Base-by-base conservation (phyloP, 2,797 vertebrate species). In the Nyctibius grandis region DNA sequence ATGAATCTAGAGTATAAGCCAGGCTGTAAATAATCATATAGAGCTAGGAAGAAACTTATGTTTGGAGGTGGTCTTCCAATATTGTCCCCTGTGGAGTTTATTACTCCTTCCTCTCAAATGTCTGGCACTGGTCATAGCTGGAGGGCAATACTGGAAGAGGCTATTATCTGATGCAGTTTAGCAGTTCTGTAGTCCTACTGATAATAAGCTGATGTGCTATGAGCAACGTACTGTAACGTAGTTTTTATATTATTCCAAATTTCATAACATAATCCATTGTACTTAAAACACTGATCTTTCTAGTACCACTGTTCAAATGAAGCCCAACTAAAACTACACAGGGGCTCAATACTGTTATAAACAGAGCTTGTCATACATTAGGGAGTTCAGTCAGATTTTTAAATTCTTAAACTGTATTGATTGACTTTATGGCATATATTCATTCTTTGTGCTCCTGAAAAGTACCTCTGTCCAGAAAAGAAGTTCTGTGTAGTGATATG, bases 391-490 rank as follows among this genome's bases (percentile, higher is more conserved):
- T 87, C 44, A 72, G 47, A 82, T 69, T 88, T 85, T 79, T 91
- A 69, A 84, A 82, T 94, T 93, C 75, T 92, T 63, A 64, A 91
- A 87, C 34, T 60, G 8, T 79, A 93, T 87, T 85, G 74, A 80
- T 89, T 90, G 42, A 78, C 5, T 95, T 90, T 85, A 85, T 80
- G 54, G 40, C 45, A n/a, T 21, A 17, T 33, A 38, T 61, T 90
- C 3, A 3, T 54, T 38, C 53, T 69, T 31, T 65, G 36, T 68
- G 16, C 23, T 87, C 60, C 56, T 65, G 42, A 76, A 86, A 85
- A 80, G 18, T 38, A 44, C 11, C 48, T 54, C 12, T 80, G 23
- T 68, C 21, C 33, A 78, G 53, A 75, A 91, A 80, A 21, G 10
- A 87, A 85, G 7, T 70, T 85, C 42, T 65, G 28, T 50, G 9